Evolutionary conservation across 1,140 invertebrate species (phyloP).

Genomic region (Bathynomus jamesi): DNA sequence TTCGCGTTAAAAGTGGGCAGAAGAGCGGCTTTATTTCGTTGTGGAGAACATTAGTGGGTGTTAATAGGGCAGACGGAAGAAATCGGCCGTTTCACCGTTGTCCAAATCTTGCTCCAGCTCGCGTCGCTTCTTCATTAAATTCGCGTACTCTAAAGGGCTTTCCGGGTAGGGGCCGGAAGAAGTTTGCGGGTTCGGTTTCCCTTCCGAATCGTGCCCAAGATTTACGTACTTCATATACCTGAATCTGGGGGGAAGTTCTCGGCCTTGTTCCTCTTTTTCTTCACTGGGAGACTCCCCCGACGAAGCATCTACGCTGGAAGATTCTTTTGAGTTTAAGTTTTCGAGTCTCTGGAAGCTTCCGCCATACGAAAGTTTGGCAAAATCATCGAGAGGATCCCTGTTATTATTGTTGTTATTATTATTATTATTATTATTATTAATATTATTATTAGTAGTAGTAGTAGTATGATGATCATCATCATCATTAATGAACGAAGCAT

Average conservation of each 20-base stretch:
- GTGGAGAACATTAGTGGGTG: too few species aligned
- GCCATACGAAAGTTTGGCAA: not conserved
- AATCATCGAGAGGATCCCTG: not conserved
- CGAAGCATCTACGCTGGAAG: too few species aligned
- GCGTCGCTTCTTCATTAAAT: not conserved
- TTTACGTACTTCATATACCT: not conserved
- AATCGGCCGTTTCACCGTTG: slow-evolving; percentile 10
- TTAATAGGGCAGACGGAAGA: slow-evolving; percentile 10
- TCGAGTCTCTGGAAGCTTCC: too few species aligned
- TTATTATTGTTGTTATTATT: slow-evolving; percentile 7
- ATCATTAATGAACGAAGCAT: not conserved
- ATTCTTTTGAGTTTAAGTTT: too few species aligned
- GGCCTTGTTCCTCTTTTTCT: not conserved
- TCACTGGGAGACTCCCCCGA: too few species aligned
- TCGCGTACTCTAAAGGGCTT: not conserved
- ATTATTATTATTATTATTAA: slow-evolving; percentile 11
- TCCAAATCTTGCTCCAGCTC: slow-evolving; percentile 12
- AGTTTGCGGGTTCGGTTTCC: not conserved
- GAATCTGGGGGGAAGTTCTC: not conserved
- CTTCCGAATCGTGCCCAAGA: not conserved
- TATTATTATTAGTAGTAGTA: not conserved
- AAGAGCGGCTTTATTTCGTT: too few species aligned
- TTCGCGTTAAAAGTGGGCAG: too few species aligned
- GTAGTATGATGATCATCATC: too few species aligned
- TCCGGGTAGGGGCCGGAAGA: too few species aligned